A percentile compares a stretch with the other conserved stretches of the same genome.
phyloP scores from a whole-genome alignment of 2,888 invertebrate species.

The Drosophila niveifrons region DNA sequence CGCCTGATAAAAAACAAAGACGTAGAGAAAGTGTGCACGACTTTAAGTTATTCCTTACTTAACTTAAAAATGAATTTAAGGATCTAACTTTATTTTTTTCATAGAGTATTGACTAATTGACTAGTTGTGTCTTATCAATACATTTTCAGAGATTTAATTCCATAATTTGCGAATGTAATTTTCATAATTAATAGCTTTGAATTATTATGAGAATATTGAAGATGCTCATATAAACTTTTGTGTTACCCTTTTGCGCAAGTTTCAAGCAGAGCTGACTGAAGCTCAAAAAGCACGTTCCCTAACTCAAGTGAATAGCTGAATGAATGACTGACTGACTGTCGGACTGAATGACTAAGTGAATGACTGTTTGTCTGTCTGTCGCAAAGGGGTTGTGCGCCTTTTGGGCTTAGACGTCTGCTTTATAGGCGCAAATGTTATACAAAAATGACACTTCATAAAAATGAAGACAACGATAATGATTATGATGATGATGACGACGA shows the following conservation, averaged over 20 bases:
- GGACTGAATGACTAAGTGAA: constrained; percentile 14
- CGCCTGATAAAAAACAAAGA: constrained; percentile 45
- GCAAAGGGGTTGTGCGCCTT: constrained; percentile 55
- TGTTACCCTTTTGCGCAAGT: constrained; percentile 10
- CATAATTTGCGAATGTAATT: no score
- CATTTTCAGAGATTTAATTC: no score
- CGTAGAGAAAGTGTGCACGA: not conserved
- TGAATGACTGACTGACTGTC: constrained; percentile 39
- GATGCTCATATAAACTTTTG: no score
- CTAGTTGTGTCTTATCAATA: no score
- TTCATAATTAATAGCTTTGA: no score
- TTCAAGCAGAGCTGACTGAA: not conserved
- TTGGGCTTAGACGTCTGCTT: constrained; percentile 61
- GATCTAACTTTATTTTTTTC: no score
- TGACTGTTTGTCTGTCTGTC: constrained; percentile 14
- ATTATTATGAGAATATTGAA: no score
- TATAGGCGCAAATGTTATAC: constrained; percentile 74
- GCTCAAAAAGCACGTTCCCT: not conserved
- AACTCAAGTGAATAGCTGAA: constrained; percentile 33
- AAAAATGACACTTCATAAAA: constrained; percentile 79
- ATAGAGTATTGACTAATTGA: no score
- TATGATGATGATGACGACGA: constrained; percentile 48
- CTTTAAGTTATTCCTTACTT: constrained; percentile 5
- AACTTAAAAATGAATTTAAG: not conserved
- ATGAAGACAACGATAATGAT: constrained; percentile 73